These are phyloP conservation scores for Arbacia lixula DNA, from an alignment of 53 echinoderm and acorn worm genomes.

Conservation along the genomic window DNA sequence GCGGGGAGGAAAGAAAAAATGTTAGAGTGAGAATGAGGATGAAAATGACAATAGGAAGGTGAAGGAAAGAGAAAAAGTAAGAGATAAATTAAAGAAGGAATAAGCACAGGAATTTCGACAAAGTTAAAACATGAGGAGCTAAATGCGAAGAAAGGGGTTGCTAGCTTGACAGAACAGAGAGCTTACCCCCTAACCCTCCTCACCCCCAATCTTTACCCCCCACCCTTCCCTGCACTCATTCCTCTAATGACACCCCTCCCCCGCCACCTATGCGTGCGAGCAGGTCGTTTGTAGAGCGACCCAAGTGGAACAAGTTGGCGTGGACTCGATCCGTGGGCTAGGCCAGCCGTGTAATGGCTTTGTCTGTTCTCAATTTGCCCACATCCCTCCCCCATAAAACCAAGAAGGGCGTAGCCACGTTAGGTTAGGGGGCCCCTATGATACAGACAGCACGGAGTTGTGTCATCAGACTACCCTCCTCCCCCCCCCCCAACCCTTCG, in stretches of 20 bases:
- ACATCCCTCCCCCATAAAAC: neutral
- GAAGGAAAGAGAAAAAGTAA: neutral
- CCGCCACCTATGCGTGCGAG: constrained; percentile 8
- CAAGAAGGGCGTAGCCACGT: too few relatives aligned
- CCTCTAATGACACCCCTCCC: too few relatives aligned
- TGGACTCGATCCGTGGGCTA: constrained; percentile 3
- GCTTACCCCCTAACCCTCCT: too few relatives aligned
- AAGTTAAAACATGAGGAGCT: too few relatives aligned
- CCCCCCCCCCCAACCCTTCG: neutral
- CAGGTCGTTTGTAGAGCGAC: neutral
- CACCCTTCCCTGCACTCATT: neutral
- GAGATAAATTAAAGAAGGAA: too few relatives aligned
- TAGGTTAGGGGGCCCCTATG: too few relatives aligned
- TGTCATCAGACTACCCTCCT: neutral
- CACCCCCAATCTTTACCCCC: neutral
- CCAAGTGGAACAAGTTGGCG: constrained; percentile 20
- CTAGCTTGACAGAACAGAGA: too few relatives aligned
- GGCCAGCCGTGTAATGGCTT: constrained; percentile 38
- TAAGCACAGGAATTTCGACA: too few relatives aligned
- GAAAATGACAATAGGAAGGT: neutral
- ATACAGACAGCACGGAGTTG: neutral
- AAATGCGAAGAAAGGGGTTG: too few relatives aligned
- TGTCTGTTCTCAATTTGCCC: constrained; percentile 13
- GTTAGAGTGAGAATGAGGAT: neutral
- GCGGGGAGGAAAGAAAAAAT: neutral